Conservation (phyloP, 2,888 invertebrate genomes). For the Hylaea fasciaria region DNA sequence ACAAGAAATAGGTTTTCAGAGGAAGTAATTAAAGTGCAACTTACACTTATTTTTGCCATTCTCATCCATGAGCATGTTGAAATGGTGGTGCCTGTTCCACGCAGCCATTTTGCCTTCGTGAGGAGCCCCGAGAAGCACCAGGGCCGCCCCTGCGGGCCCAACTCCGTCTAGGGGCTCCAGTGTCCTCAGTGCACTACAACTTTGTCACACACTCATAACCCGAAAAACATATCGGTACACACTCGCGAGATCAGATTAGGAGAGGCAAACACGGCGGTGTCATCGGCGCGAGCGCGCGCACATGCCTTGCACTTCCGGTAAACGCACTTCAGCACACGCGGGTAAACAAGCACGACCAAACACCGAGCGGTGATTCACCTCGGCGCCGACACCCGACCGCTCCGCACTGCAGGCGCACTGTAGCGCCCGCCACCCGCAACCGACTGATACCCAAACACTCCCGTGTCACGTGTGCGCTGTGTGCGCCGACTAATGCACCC, state of each 20-base stretch:
- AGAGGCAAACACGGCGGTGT: conserved; percentile 74
- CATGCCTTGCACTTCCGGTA: conserved; percentile 82
- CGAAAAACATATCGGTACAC: conserved; percentile 76
- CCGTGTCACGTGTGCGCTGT: conserved; percentile 76
- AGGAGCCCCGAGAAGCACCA: conserved; percentile 85
- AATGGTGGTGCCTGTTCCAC: conserved; percentile 91
- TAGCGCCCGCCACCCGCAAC: conserved; percentile 72
- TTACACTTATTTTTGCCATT: conserved; percentile 89
- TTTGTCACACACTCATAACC: conserved; percentile 85
- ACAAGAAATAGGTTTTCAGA: background rate
- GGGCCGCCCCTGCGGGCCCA: conserved; percentile 86
- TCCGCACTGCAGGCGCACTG: conserved; percentile 78
- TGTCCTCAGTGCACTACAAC: conserved; percentile 82
- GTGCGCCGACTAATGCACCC: conserved; percentile 57
- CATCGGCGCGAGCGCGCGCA: conserved; percentile 80
- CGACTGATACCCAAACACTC: conserved; percentile 81
- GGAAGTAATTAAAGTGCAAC: too few species aligned
- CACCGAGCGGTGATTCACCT: conserved; percentile 81
- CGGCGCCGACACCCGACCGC: conserved; percentile 67
- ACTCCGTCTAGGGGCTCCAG: conserved; percentile 87
- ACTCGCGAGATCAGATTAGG: conserved; percentile 72
- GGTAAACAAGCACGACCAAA: conserved; percentile 81
- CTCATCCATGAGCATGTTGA: conserved; percentile 88
- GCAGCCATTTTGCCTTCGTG: conserved; percentile 88
- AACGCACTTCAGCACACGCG: conserved; percentile 82